Base-by-base conservation (phyloP, 2,797 vertebrate genomes). In the Macropodus opercularis region DNA sequence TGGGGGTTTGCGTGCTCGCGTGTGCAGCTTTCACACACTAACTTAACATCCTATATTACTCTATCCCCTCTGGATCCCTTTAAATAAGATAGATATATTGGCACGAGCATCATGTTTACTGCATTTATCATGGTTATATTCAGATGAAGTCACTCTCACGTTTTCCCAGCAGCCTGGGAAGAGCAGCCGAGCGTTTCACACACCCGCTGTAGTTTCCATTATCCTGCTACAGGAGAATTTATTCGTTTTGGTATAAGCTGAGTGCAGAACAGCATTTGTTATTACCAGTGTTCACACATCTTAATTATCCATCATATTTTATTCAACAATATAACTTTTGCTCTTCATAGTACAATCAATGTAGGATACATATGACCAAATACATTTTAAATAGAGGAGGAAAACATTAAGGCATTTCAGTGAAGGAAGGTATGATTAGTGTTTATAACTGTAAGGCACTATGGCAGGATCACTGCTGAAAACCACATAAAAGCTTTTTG, bases 291-390 rank as follows among this genome's bases (percentile, higher is more conserved):
- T 60, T 54, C 24, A 43, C 41, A 55, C 27, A 35, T 47, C 62
- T 75, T 47, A 36, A 77, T 80, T 82, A 85, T 87, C 90, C 79
- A 84, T 82, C 82, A 86, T 89, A 82, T 92, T 92, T 96, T 95
- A 95, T 87, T 88, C 85, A 84, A 94, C 91, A 95, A 93, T 93
- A 94, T 88, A 85, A 92, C 81, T 92, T 82, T 89, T 93, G 86
- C 89, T 95, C 90, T 93, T 92, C 79, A 87, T 87, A 91, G 83
- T 92, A 91, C 92, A 93, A 87, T 84, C 85, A 63, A 84, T 93
- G 69, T 67, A 86, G 87, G 82, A 80, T 91, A 89, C 69, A 88
- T 82, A 70, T 86, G 87, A 90, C 83, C 90, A 91, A 86, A 91
- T 87, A 90, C 75, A 72, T 80, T 94, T 93, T 94, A 93, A 93